Conservation (phyloP, 2,888 invertebrate species). For the Drosophila anomelani region DNA sequence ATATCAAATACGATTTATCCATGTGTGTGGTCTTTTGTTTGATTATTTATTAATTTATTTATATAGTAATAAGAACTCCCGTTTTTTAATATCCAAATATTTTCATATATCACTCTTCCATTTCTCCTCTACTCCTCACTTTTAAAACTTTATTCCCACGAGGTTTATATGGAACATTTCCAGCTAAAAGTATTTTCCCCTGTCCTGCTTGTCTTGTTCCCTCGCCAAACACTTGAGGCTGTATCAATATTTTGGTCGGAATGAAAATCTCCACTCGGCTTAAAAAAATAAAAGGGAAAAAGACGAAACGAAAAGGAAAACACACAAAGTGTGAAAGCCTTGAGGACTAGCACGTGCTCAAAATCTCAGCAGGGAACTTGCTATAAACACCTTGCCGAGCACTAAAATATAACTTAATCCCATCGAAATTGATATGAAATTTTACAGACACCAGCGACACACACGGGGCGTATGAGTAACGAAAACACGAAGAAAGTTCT, state of each 20-base stretch:
- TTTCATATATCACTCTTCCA: background rate
- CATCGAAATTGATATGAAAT: constrained; percentile 77
- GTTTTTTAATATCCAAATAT: background rate
- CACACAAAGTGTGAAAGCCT: constrained; percentile 61
- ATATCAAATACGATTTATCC: too few relatives aligned
- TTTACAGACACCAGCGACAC: constrained; percentile 47
- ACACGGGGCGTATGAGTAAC: constrained; percentile 51
- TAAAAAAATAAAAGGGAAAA: constrained; percentile 1
- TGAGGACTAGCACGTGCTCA: constrained; percentile 67
- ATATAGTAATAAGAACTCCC: background rate
- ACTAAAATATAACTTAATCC: constrained; percentile 80
- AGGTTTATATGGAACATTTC: background rate
- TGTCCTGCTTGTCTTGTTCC: constrained; percentile 19
- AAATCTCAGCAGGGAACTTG: constrained; percentile 65
- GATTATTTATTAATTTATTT: background rate
- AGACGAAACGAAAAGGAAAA: constrained; percentile 19
- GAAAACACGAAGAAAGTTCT: constrained; percentile 24
- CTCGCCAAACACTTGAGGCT: constrained; percentile 38
- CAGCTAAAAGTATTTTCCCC: constrained; percentile 7
- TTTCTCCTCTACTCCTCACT: background rate
- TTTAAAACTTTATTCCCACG: constrained; percentile 4
- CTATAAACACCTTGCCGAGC: constrained; percentile 66
- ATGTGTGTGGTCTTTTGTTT: too few relatives aligned
- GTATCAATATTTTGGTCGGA: constrained; percentile 62
- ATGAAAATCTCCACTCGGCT: constrained; percentile 31